Percentiles rank a stretch among this genome's conserved stretches.
Conservation (phyloP, 2,888 invertebrate species). For the Hipparchia semele region DNA sequence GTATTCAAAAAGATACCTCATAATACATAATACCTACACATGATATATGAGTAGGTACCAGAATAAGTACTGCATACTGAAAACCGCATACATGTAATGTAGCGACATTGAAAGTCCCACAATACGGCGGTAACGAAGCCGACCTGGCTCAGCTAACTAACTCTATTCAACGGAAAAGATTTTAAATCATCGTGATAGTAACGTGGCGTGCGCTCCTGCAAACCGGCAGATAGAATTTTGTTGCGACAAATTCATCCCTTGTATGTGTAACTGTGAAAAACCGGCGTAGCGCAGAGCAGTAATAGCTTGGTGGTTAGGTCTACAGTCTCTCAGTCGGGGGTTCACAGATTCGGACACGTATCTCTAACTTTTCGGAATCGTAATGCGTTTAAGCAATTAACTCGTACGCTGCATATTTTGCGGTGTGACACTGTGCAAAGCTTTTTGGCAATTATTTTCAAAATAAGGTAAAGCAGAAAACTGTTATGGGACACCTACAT, state of each 20-base stretch:
- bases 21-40: neutral
- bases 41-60: neutral
- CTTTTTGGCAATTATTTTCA: no score
- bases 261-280: neutral
- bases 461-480: no score
- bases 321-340: no score
- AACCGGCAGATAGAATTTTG: slow-evolving; percentile 15
- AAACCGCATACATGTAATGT: slow-evolving; percentile 23
- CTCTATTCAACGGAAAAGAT: slow-evolving; percentile 38
- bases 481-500: no score
- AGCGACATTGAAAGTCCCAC: slow-evolving; percentile 28
- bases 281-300: no score
- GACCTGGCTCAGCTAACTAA: slow-evolving; percentile 40
- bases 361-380: no score
- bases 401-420: no score
- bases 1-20: neutral
- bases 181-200: slow-evolving; percentile 25
- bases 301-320: no score
- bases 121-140: slow-evolving; percentile 43
- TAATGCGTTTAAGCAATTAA: no score
- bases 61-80: slow-evolving; percentile 5
- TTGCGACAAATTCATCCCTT: slow-evolving; percentile 4
- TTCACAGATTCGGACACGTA: no score
- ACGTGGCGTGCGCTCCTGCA: slow-evolving; percentile 10
- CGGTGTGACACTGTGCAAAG: no score